A percentile compares a stretch with the other conserved stretches of the same genome.
phyloP scores from a whole-genome alignment of 2,888 invertebrate genomes.

The Erebia epiphron region DNA sequence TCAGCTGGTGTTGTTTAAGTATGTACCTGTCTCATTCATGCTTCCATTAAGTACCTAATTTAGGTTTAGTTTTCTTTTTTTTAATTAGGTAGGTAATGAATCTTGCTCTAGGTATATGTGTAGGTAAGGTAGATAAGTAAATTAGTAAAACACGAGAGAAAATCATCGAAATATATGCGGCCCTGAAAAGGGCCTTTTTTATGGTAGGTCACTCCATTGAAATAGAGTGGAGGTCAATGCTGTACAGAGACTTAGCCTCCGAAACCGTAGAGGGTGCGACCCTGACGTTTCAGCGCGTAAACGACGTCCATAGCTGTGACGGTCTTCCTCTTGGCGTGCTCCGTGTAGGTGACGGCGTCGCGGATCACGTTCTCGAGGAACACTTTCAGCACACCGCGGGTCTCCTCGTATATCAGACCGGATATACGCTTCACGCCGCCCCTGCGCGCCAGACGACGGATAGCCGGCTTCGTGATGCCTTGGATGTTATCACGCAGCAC shows the following conservation, averaged over 20 bases:
- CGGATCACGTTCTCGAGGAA: constrained; percentile 93
- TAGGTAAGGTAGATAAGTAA: constrained; percentile 27
- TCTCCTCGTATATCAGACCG: constrained; percentile 88
- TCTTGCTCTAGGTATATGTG: constrained; percentile 12
- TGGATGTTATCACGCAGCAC: constrained; percentile 11
- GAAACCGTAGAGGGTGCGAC: constrained; percentile 90
- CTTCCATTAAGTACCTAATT: too few species aligned
- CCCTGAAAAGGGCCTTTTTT: constrained; percentile 15
- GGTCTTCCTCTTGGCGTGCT: constrained; percentile 89
- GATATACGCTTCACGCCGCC: constrained; percentile 21
- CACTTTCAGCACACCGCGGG: constrained; percentile 89
- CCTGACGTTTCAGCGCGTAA: constrained; percentile 91
- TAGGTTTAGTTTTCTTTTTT: too few species aligned
- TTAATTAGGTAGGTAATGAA: too few species aligned
- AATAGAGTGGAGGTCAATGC: neutral
- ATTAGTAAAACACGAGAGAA: too few species aligned
- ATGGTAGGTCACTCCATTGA: neutral
- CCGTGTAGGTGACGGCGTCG: constrained; percentile 92
- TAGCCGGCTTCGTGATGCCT: constrained; percentile 13
- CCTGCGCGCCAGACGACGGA: constrained; percentile 15
- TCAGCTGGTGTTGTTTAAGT: too few species aligned
- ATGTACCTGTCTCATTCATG: too few species aligned
- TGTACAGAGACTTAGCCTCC: constrained; percentile 79
- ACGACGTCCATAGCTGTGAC: constrained; percentile 96
- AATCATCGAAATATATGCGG: constrained; percentile 2